Evolutionary conservation across 2,113 vertebrate genomes (phyloP).

Genomic region (Litocranius walleri): DNA sequence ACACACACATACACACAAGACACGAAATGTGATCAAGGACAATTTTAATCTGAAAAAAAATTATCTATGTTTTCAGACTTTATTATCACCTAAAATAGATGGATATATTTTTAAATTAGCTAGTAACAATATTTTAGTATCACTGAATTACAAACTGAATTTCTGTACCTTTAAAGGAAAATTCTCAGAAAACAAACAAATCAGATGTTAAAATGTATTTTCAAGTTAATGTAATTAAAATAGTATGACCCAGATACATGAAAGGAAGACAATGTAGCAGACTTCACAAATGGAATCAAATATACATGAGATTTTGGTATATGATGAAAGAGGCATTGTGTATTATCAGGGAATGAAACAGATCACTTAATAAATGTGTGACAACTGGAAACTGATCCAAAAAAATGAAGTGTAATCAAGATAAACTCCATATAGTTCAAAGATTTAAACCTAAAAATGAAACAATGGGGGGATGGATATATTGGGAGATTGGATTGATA

Average conservation of each 20-base stretch:
- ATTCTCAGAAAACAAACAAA: slow-evolving; percentile 3
- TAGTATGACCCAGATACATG: background rate
- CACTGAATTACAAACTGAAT: background rate
- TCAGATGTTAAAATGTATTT: background rate
- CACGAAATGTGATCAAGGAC: background rate
- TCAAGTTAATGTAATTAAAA: slow-evolving; percentile 25
- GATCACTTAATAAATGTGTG: background rate
- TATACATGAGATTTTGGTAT: background rate
- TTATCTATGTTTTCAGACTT: background rate
- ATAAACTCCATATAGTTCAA: background rate
- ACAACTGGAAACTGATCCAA: background rate
- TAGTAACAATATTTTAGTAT: background rate
- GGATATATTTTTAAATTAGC: background rate
- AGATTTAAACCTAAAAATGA: slow-evolving; percentile 32
- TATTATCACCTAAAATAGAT: background rate
- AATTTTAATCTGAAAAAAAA: background rate
- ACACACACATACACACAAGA: background rate
- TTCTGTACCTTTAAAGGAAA: background rate
- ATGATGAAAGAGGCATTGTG: background rate
- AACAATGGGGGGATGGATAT: background rate
- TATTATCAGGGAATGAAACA: background rate
- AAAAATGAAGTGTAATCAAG: background rate
- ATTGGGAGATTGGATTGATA: background rate
- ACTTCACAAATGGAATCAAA: background rate
- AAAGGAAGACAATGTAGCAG: background rate